phyloP scores from a whole-genome alignment of 2,888 invertebrate genomes.

The Lissocephala sabroskyi region DNA sequence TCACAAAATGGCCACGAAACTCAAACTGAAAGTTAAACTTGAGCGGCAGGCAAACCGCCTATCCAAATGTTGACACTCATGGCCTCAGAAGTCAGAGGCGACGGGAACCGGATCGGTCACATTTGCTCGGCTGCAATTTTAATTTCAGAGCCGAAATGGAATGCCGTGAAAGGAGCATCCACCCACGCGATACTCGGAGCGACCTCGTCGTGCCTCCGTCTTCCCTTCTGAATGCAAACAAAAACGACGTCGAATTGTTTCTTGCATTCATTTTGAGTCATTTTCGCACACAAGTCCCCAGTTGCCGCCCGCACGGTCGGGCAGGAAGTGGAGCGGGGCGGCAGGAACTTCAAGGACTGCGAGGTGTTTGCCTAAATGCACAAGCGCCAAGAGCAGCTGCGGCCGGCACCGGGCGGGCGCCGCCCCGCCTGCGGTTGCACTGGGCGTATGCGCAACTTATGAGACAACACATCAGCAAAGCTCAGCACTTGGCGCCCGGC shows the following conservation, averaged over 20 bases:
- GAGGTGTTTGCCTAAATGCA: constrained; percentile 43
- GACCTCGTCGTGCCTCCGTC: constrained; percentile 14
- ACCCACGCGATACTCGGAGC: too few species aligned
- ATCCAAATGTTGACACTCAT: not conserved
- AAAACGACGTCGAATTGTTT: constrained; percentile 45
- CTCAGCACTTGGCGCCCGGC: too few species aligned
- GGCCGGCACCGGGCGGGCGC: constrained; percentile 21
- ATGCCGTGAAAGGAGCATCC: constrained; percentile 15
- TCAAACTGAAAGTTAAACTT: not conserved
- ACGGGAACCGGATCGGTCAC: not conserved
- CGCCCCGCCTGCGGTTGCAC: constrained; percentile 6
- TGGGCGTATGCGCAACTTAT: constrained; percentile 49
- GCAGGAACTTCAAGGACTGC: not conserved
- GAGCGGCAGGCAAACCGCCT: not conserved
- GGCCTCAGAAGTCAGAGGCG: not conserved
- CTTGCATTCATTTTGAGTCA: constrained; percentile 37
- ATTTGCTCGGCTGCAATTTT: constrained; percentile 53
- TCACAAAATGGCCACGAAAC: too few species aligned
- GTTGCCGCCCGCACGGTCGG: not conserved
- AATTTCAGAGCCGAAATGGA: constrained; percentile 48
- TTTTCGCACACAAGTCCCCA: constrained; percentile 6
- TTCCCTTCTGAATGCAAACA: constrained; percentile 44
- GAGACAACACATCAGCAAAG: constrained; percentile 33
- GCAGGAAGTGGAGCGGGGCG: too few species aligned
- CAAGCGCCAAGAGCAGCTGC: constrained; percentile 40